Base-by-base conservation (phyloP, 2,113 vertebrate species). In the Protobothrops mucrosquamatus region DNA sequence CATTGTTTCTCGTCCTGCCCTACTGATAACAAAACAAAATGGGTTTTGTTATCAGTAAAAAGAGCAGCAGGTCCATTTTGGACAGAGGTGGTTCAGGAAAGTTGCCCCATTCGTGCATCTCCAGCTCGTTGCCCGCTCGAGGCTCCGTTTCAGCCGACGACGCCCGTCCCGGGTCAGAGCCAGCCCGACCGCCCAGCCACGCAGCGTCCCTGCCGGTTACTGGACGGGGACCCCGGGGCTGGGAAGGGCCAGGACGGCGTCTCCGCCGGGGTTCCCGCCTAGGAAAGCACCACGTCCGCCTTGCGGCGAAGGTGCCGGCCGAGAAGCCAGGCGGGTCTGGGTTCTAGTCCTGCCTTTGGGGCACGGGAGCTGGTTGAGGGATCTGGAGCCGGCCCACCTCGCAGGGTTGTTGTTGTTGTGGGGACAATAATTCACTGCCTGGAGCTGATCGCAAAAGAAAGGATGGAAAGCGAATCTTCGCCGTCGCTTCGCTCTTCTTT, bases 401-500 rank as follows among this genome's bases (percentile, higher is more conserved):
- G 4, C 54, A 55, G 54, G 54, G 48, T 51, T 51, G 14, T 55
- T 15, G 54, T 55, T 18, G 54, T 55, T 3, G 11, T 55, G 14
- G n/a, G 14, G 64, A 6, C 29, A 7, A n/a, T 81, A 18, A n/a
- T 81, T 39, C 6, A 6, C 15, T 20, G n/a, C 18, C 29, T n/a
- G 4, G 26, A n/a, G 26, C 3, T n/a, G 61, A n/a, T n/a, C 69
- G 4, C 18, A n/a, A 6, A 74, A 74, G 64, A 1, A 74, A 18
- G n/a, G n/a, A 18, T 1, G 15, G 2, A 34, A 0, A 34, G 6
- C 29, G 6, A 8, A 39, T 3, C n/a, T 0, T 39, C 2, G 7
- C 15, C 6, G 34, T 6, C 69, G 69, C 69, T 20, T 20, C 6
- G 69, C 14, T n/a, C 69, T 20, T 15, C 64, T 34, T 8, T 74